Evolutionary conservation across 2,113 vertebrate species (phyloP).

Genomic region (Rhagologus leucostigma): DNA sequence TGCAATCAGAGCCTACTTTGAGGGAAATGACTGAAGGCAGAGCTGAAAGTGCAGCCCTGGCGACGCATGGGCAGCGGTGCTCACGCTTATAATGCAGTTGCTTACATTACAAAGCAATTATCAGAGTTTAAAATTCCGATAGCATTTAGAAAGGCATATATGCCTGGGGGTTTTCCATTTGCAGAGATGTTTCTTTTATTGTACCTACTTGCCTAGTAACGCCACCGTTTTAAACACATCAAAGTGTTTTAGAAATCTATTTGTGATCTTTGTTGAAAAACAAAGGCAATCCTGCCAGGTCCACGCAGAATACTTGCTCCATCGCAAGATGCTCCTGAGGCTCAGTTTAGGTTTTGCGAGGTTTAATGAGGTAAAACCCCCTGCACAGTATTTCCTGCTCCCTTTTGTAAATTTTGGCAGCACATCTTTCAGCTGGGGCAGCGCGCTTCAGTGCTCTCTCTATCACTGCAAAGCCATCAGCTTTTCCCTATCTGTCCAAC

Average conservation of each 20-base stretch:
- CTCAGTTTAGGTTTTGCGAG: neutral
- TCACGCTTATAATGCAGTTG: neutral
- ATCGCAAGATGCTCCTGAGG: neutral
- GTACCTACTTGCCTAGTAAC: slow-evolving; percentile 6
- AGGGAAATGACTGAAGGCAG: neutral
- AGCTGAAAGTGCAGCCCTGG: neutral
- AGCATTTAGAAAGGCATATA: neutral
- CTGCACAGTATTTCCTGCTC: neutral
- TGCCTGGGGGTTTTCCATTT: neutral
- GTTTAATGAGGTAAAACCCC: neutral
- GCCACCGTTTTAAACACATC: neutral
- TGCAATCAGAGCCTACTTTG: neutral
- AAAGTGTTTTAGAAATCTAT: neutral
- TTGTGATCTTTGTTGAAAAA: slow-evolving; percentile 38
- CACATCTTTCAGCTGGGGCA: neutral
- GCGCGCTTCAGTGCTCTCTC: neutral
- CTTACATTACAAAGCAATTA: slow-evolving; percentile 50
- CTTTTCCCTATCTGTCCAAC: neutral
- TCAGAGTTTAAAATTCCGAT: slow-evolving; percentile 17
- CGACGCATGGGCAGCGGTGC: neutral
- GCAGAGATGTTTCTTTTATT: slow-evolving; percentile 27
- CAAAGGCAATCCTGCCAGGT: neutral
- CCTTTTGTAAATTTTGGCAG: neutral
- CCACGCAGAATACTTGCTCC: neutral
- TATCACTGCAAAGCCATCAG: neutral